Base-by-base conservation (phyloP, 2,888 invertebrate genomes). In the Xestia rhomboidea region DNA sequence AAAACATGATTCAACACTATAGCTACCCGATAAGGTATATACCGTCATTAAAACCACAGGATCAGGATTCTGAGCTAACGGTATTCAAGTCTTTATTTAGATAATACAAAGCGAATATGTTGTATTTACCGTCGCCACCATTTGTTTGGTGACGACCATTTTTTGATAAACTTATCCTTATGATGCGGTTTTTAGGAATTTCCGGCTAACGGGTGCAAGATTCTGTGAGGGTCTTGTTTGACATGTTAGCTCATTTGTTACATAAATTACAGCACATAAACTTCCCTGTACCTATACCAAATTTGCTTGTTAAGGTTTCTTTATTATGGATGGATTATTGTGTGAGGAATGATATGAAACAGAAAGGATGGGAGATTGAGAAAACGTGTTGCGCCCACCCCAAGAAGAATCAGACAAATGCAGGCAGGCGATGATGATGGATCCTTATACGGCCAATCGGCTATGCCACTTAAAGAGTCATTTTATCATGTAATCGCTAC, bases 111-210 rank as follows among this genome's bases (percentile, higher is more conserved):
- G 44, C 54, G n/a, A 49, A 71, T 69, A 13, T 68, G 68, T 76
- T 64, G 46, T 8, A 10, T 49, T 27, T 62, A 24, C 64, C 67
- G 82, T 81, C 80, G 5, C 44, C 18, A 11, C 38, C 69, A 87
- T 87, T 88, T 79, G 73, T 86, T 84, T 73, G n/a, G 57, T 64
- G 86, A 80, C 82, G 79, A 76, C 34, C 62, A 68, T 51, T 62
- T 60, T 78, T 76, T 71, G 77, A 83, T 82, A 84, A 84, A 46
- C 4, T 80, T 88, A 77, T 87, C 86, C 86, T 87, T 70, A 68
- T 68, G 76, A 15, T 69, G 75, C 38, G 79, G 73, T 73, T 84
- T 76, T 83, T 44, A 49, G 76, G 87, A 77, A 88, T 88, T 85
- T 85, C 81, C 84, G 73, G 73, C 41, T 83, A 82, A 82, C 81